Evolutionary conservation across 2,888 invertebrate species (phyloP), one percentile per base, ranked within the genome.

Genomic region (Ganaspis brasiliensis): DNA sequence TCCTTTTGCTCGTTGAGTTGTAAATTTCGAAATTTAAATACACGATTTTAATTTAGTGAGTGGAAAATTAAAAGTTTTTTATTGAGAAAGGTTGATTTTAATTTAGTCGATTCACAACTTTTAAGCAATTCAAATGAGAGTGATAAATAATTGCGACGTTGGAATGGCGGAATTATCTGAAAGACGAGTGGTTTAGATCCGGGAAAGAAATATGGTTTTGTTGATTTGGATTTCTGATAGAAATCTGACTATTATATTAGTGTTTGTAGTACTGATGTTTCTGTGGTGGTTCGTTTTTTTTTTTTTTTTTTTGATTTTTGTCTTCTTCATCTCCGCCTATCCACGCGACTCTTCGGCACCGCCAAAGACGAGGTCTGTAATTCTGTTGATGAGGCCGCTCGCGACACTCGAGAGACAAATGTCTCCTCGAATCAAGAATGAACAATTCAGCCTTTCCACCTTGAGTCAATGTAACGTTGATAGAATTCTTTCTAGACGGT

Each of bases 351-450:
- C 88, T 88, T 86, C 83, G 88, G 88, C 88, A 87, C 89, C 87
- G 83, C 86, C 82, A 87, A 86, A 84, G 84, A 82, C 87, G 84
- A 85, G 87, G 89, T 87, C 89, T 90, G 91, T 91, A 91, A 91
- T 91, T 89, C 91, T 80, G 85, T 81, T 90, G 91, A 91, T 91
- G 91, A 91, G 89, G 90, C 91, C 91, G 90, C 90, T 87, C 85
- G 89, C 91, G 91, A 91, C 91, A 91, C 88, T 87, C 87, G 85
- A 80, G 85, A 87, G 87, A 89, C 89, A 88, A 90, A 89, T 88
- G 84, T 84, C 85, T 78, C 80, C 83, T 79, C 85, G 81, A 88
- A 86, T 83, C 84, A 83, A 86, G 84, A 87, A 82, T 82, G 84
- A 84, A 86, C 76, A 80, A 84, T 86, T 85, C 85, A 86, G 85